phyloP scores from a whole-genome alignment of 37 sponge, comb jelly and placozoan species.

The Theonella swinhoei region DNA sequence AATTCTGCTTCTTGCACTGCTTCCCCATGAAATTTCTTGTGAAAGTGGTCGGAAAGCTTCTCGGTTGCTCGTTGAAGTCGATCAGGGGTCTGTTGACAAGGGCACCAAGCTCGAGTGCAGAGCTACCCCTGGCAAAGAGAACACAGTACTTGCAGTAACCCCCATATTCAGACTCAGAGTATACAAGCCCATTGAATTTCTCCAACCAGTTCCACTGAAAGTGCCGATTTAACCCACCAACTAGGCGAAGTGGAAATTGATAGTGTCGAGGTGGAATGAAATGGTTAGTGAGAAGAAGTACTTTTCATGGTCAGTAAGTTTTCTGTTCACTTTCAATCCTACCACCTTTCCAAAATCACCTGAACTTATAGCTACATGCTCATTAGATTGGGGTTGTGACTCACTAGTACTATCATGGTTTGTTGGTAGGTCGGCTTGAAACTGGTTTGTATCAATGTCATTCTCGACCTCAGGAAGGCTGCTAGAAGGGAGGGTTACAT shows the following conservation, averaged over 20 bases:
- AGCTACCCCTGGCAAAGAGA: conserved; percentile 28
- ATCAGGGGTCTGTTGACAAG: conserved; percentile 48
- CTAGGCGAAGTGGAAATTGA: conserved; percentile 29
- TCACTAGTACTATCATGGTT: too few relatives aligned
- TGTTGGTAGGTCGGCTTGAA: too few relatives aligned
- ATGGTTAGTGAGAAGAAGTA: conserved; percentile 12
- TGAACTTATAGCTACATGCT: conserved; percentile 29
- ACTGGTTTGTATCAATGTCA: too few relatives aligned
- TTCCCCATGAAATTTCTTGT: too few relatives aligned
- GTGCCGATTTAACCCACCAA: conserved; percentile 5
- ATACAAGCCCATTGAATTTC: conserved; percentile 32
- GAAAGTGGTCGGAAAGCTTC: conserved; percentile 4
- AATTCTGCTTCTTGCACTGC: neutral
- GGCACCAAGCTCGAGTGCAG: conserved; percentile 8
- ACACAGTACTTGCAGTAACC: conserved; percentile 70
- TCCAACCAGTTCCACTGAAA: conserved; percentile 59
- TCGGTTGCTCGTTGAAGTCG: conserved; percentile 34
- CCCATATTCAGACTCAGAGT: conserved; percentile 41
- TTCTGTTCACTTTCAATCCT: conserved; percentile 27
- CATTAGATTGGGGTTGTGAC: too few relatives aligned
- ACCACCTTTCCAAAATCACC: conserved; percentile 66
- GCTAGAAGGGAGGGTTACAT: too few relatives aligned
- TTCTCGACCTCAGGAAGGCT: too few relatives aligned
- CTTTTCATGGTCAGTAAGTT: conserved; percentile 55
- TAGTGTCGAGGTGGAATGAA: conserved; percentile 42